phyloP scores from a whole-genome alignment of 2,113 vertebrate genomes.

The Lagopus muta region DNA sequence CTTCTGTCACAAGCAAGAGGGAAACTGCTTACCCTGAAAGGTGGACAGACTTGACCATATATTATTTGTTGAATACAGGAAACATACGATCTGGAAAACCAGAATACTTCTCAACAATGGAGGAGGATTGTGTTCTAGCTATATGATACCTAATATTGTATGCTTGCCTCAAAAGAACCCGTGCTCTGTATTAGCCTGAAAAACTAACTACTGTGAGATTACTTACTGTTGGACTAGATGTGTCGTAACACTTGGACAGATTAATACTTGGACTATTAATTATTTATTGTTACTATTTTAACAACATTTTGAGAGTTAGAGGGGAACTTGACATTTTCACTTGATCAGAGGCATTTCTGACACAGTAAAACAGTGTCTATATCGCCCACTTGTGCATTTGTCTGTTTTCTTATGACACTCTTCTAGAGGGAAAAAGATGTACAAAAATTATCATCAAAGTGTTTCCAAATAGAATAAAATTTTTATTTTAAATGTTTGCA shows the following conservation, averaged over 20 bases:
- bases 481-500: slow-evolving; percentile 36
- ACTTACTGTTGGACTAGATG: neutral
- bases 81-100: neutral
- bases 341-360: neutral
- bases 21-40: neutral
- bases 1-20: neutral
- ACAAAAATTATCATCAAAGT: neutral
- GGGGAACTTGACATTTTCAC: neutral
- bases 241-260: neutral
- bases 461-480: slow-evolving; percentile 20
- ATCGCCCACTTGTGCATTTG: neutral
- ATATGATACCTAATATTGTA: neutral
- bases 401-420: neutral
- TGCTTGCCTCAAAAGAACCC: neutral
- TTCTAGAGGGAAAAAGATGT: neutral
- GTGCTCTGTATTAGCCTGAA: neutral
- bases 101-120: neutral
- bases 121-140: neutral
- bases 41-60: neutral
- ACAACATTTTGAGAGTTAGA: neutral
- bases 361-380: neutral
- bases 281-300: neutral
- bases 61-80: neutral
- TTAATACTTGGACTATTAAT: neutral
- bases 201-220: neutral